phyloP scores from a whole-genome alignment of 2,797 vertebrate genomes.

The Hapalemur alaotrensis region DNA sequence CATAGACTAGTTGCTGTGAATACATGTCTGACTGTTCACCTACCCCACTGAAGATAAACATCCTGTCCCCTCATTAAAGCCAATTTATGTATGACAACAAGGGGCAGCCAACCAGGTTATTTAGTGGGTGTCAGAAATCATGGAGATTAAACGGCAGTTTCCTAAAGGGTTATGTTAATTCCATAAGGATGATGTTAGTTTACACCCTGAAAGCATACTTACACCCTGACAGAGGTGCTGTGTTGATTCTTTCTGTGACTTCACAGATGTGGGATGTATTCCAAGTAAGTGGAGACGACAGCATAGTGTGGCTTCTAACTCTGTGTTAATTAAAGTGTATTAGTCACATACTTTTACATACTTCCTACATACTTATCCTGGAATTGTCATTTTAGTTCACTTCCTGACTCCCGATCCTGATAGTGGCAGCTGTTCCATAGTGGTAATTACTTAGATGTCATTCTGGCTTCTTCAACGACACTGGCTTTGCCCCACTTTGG shows the following conservation, averaged over 20 bases:
- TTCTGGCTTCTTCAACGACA: background rate
- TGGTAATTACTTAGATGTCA: background rate
- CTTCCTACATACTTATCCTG: background rate
- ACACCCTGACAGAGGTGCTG: background rate
- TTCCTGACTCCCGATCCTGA: background rate
- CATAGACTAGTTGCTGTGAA: background rate
- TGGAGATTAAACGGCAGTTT: conserved; percentile 55
- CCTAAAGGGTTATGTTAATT: conserved; percentile 37
- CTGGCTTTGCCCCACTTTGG: background rate
- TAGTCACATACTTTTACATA: conserved; percentile 8
- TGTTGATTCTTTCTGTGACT: conserved; percentile 40
- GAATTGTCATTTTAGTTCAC: background rate
- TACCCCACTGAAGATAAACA: conserved; percentile 55
- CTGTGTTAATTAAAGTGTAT: conserved; percentile 1
- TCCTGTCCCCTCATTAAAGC: conserved; percentile 54
- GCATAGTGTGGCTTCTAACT: conserved; percentile 18
- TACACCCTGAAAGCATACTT: conserved; percentile 53
- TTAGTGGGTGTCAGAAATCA: conserved; percentile 54
- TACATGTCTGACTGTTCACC: conserved; percentile 8
- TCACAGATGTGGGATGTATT: background rate
- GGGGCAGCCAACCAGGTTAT: conserved; percentile 7
- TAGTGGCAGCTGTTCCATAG: background rate
- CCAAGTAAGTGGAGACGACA: background rate
- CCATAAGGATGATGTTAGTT: conserved; percentile 21
- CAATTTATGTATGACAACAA: background rate